Conservation (phyloP, 2,888 invertebrate genomes). For the Parthenolecanium corni region DNA sequence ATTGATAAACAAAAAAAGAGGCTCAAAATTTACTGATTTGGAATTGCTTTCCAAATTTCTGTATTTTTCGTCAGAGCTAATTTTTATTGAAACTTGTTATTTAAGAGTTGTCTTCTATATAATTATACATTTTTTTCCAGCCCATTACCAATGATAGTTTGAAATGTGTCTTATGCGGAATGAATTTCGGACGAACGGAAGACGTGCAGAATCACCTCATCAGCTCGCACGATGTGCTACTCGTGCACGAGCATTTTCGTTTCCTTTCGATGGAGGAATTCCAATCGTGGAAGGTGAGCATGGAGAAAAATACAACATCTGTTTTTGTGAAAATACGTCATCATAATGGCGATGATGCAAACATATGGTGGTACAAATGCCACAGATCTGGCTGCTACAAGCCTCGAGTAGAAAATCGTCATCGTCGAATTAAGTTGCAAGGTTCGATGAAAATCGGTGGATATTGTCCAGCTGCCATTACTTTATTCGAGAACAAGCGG, state of each 20-base stretch:
- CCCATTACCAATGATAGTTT: neutral
- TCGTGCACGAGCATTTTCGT: neutral
- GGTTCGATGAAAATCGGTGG: slow-evolving; percentile 2
- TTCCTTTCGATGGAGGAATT: neutral
- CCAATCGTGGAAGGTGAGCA: neutral
- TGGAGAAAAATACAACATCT: neutral
- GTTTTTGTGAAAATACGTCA: neutral
- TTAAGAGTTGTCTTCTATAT: too few relatives aligned
- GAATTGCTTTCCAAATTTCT: too few relatives aligned
- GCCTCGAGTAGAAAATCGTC: neutral
- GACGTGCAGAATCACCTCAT: neutral
- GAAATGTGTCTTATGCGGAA: neutral
- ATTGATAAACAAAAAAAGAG: too few relatives aligned
- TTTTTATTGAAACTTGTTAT: too few relatives aligned
- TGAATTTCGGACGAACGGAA: neutral
- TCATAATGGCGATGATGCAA: neutral
- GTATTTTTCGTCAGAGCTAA: too few relatives aligned
- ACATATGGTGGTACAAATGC: neutral
- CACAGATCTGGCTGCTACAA: neutral
- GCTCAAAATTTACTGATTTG: too few relatives aligned
- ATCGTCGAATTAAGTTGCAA: neutral
- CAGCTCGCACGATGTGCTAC: neutral
- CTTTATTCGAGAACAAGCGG: neutral
- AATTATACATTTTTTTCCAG: neutral
- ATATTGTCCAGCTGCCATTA: slow-evolving; percentile 4